Percentiles rank a stretch among this genome's conserved stretches.
phyloP scores from a whole-genome alignment of 2,797 vertebrate genomes.

The Sebastes vulpes region DNA sequence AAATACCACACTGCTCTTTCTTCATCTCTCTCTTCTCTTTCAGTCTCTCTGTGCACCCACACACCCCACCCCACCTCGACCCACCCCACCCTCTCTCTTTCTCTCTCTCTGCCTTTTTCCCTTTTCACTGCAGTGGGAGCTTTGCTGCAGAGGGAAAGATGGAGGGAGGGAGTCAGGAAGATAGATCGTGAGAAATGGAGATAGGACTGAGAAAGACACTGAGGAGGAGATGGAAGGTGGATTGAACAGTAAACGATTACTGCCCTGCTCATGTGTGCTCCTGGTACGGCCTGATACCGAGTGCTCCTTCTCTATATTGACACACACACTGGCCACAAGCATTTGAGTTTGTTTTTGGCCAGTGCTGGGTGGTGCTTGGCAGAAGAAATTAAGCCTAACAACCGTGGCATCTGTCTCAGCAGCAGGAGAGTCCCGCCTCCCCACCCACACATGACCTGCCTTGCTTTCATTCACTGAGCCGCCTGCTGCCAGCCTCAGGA shows the following conservation, averaged over 20 bases:
- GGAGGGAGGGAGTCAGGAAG: conserved; percentile 62
- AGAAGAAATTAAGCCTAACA: conserved; percentile 84
- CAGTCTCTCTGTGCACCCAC: conserved; percentile 24
- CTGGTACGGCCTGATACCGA: conserved; percentile 76
- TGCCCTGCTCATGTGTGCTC: conserved; percentile 62
- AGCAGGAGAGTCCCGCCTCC: conserved; percentile 86
- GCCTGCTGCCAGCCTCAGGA: conserved; percentile 81
- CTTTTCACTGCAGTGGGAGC: conserved; percentile 74
- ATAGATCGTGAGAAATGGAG: conserved; percentile 67
- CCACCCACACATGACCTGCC: conserved; percentile 85
- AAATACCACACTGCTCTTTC: conserved; percentile 83
- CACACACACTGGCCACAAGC: conserved; percentile 68
- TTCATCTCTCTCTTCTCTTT: conserved; percentile 64
- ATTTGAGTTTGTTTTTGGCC: conserved; percentile 83
- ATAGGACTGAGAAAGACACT: conserved; percentile 56
- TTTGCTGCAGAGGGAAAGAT: conserved; percentile 76
- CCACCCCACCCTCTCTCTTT: not conserved
- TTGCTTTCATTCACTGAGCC: conserved; percentile 78
- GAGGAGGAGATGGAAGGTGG: conserved; percentile 56
- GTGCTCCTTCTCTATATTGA: conserved; percentile 70
- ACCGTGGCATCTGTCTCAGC: conserved; percentile 87
- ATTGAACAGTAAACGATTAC: conserved; percentile 70
- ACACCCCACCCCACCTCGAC: not conserved
- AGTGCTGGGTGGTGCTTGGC: conserved; percentile 80
- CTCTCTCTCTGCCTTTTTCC: conserved; percentile 39